Base-by-base conservation (phyloP, 53 echinoderm and acorn worm species). In the Henricia sp. region DNA sequence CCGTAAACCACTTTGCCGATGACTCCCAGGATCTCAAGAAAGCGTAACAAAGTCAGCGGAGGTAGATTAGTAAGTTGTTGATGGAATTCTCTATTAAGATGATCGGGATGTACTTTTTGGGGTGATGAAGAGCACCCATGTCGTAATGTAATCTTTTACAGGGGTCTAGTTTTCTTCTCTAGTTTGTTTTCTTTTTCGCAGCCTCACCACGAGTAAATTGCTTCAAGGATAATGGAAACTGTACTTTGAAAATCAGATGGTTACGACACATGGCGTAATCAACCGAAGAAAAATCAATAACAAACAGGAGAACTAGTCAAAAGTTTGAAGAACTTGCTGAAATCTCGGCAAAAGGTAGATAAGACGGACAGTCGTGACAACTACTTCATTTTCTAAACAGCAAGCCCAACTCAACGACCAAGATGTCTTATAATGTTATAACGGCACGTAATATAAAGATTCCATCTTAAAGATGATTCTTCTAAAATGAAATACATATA, bases 1-100 rank as follows among this genome's bases (percentile, higher is more conserved):
- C 42, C 41, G 37, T 76, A 76, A 76, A 76, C 76, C 59, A 76
- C 76, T 76, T 76, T 76, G 59, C 28, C 36, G 46, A 41, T 8
- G 41, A 58, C 27, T 57, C 34, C 52, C 35, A 54, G 2, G 73
- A 37, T 32, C 32, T 23, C 51, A 73, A 73, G n/a, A 3, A 29
- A 60, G 24, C 23, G 39, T 16, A 23, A 37, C n/a, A 35, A 40
- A 27, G 30, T 32, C n/a, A n/a, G 37, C 38, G 21, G 37, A 30
- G 29, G 42, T 41, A 76, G 21, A 76, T 76, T 76, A 51, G 76
- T 59, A 42, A 57, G 76, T 76, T 76, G 76, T 59, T 76, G 76
- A 76, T 16, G 59, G 76, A 76, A 76, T 57, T 28, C 57, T 76
- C 76, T 58, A 38, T 57, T 59, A 56, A 76, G 39, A 25, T 25